Conservation (phyloP, 2,797 vertebrate genomes). For the Trachurus trachurus region DNA sequence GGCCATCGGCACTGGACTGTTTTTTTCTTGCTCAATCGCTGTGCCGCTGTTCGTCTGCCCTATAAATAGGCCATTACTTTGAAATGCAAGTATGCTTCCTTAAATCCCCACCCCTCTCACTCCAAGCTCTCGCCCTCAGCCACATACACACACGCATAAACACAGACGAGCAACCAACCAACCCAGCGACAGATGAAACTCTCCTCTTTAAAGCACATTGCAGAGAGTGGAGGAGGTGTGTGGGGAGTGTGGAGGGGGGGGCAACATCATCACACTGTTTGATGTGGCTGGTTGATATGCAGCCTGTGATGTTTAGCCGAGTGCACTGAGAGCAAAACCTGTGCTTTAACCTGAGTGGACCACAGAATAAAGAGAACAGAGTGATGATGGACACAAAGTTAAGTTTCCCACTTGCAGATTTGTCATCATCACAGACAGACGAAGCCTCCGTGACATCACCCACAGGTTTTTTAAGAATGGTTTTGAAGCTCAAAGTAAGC, state of each 20-base stretch:
- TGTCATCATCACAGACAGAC: no score
- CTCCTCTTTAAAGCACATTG: conserved; percentile 41
- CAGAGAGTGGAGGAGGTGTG: neutral
- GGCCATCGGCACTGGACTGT: conserved; percentile 25
- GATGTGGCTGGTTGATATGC: conserved; percentile 55
- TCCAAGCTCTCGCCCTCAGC: neutral
- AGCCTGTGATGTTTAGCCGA: conserved; percentile 21
- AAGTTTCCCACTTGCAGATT: no score
- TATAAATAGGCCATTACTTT: conserved; percentile 72
- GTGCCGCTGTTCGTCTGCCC: conserved; percentile 33
- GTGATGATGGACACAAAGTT: no score
- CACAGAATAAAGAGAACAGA: neutral
- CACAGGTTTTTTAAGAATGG: no score
- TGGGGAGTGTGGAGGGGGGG: neutral
- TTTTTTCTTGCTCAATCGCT: neutral
- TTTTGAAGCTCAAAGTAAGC: no score
- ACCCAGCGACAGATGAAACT: conserved; percentile 55
- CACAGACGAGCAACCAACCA: conserved; percentile 12
- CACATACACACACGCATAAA: conserved; percentile 1
- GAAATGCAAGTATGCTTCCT: conserved; percentile 65
- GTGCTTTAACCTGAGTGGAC: neutral
- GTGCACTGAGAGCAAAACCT: neutral
- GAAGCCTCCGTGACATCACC: no score
- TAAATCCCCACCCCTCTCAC: conserved; percentile 38
- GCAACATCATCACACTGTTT: conserved; percentile 29